Evolutionary conservation across 2,888 invertebrate species (phyloP), one percentile per base, ranked within the genome.

Genomic region (Nomada flava): DNA sequence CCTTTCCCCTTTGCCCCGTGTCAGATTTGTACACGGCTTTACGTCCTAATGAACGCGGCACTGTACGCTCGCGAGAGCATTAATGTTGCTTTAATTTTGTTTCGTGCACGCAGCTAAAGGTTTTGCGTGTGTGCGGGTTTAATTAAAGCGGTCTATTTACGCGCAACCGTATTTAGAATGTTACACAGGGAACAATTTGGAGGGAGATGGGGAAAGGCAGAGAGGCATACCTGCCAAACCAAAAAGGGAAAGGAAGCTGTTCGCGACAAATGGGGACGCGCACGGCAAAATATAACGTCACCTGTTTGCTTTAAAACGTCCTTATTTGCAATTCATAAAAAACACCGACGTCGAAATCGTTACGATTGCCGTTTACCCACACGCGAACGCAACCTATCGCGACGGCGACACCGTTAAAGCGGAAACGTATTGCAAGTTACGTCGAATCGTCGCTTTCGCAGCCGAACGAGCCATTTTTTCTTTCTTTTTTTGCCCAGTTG

Each of bases 81-180:
- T 77, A 77, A 47, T 44, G 68, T 29, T 57, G 29, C 55, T 62
- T 59, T 42, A 69, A 36, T 82, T 77, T 70, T 65, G 59, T 70
- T 71, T 62, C 62, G 29, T 10, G n/a, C 52, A 57, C 75, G 68
- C 64, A 52, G 55, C 50, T n/a, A 26, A 36, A 42, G 60, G 70
- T 70, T 75, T 70, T 70, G 60, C 62, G 50, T 62, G n/a, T 59
- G 50, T 20, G 13, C 50, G 2, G 69, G 26, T 69, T 82, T 74
- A 77, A 83, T 83, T 82, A 81, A 81, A 81, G 29, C 81, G 50
- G 81, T 62, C 80, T 80, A 80, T 80, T 80, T 80, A 80, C 73
- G 65, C 67, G 72, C 55, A 67, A 72, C 62, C 29, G 42, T 55
- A 57, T 80, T 80, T 68, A 52, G 60, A 52, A 50, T 23, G 80